Evolutionary conservation across 2,113 vertebrate species (phyloP).

Genomic region (Sylvia atricapilla): DNA sequence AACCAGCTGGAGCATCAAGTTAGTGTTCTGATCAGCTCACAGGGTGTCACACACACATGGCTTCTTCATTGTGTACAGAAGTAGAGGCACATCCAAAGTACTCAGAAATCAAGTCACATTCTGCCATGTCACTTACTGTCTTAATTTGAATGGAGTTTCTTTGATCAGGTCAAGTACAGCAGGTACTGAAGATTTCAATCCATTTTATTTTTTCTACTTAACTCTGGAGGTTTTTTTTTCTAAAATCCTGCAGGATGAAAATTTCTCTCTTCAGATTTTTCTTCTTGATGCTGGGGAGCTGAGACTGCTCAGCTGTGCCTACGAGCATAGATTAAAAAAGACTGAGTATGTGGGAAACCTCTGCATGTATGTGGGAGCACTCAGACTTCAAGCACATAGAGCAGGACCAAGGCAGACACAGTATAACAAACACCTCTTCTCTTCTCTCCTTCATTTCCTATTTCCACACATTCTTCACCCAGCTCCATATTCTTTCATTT

Average conservation of each 20-base stretch:
- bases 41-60: background rate
- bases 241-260: background rate
- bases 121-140: background rate
- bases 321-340: background rate
- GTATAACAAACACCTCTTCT: background rate
- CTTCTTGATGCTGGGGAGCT: background rate
- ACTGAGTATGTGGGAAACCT: background rate
- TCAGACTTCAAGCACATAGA: background rate
- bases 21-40: conserved; percentile 33
- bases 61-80: background rate
- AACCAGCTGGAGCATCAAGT: conserved; percentile 27
- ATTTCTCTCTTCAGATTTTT: background rate
- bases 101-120: background rate
- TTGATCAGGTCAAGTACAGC: background rate
- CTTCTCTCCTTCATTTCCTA: background rate
- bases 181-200: background rate
- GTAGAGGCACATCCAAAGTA: background rate
- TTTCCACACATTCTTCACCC: background rate
- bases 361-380: background rate
- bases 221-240: background rate
- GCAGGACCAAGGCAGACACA: background rate
- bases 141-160: background rate
- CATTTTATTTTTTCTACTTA: background rate
- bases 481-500: background rate
- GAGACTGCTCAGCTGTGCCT: background rate